Base-by-base conservation (phyloP, 1,140 invertebrate species). In the Cyphomyrmex costatus region DNA sequence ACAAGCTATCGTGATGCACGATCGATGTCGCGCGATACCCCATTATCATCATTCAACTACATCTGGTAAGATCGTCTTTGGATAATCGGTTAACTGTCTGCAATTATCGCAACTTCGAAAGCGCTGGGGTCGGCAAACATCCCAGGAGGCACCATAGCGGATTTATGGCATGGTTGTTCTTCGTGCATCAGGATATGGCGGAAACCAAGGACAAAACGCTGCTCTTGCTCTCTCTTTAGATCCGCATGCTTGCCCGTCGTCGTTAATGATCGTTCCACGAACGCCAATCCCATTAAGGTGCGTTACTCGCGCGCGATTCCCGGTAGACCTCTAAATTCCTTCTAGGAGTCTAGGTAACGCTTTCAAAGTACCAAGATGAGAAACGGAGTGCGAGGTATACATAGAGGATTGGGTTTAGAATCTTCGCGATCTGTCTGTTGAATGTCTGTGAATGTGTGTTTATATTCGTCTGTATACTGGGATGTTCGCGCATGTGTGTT, bases 241-340 rank as follows among this genome's bases (percentile, higher is more conserved):
- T 60, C 68, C 79, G 65, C 79, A n/a, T 66, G 61, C 27, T 63
- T 53, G 16, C 36, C 86, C 82, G 74, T 84, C 65, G 79, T 88
- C 89, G 88, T 92, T 92, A 90, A 92, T 92, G 91, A 91, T 92
- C 85, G 82, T 92, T 91, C 89, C 68, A 76, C 86, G 90, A 92
- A 91, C 85, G 74, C 63, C 91, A 89, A 93, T 93, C 91, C 91
- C 89, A 93, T 93, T 92, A 93, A 93, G 86, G 88, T 85, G 77
- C 74, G 88, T 89, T 90, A 90, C 86, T 74, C 88, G 76, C 86
- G 87, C 86, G 78, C 87, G 87, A 93, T 92, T 92, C 91, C 89
- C 87, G 49, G 77, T 87, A 88, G 91, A 91, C 89, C 89, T 89
- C 85, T 92, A 92, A 93, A 93, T 91, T 92, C 84, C 86, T 93